Evolutionary conservation across 2,797 vertebrate genomes (phyloP).

Genomic region (Sparidentex hasta): DNA sequence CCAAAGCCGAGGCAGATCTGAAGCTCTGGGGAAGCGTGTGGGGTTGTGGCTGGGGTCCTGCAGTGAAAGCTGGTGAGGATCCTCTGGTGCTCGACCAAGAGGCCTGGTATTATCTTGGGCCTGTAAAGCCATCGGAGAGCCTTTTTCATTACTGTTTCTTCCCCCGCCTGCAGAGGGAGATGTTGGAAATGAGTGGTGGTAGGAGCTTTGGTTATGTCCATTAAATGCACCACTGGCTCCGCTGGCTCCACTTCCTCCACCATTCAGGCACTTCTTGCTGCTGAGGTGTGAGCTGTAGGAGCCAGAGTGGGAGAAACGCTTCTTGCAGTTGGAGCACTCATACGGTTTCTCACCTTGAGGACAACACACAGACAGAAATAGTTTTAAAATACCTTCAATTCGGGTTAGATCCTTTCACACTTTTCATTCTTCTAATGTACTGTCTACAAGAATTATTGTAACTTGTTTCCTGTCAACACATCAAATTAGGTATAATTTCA

Average conservation of each 20-base stretch:
- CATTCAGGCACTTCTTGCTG: conserved; percentile 87
- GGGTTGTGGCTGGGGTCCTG: conserved; percentile 60
- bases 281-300: conserved; percentile 89
- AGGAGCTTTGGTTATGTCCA: conserved; percentile 73
- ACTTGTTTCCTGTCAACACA: conserved; percentile 47
- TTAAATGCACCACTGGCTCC: conserved; percentile 69
- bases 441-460: conserved; percentile 42
- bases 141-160: conserved; percentile 72
- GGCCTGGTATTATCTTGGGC: conserved; percentile 55
- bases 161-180: conserved; percentile 79
- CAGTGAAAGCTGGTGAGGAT: conserved; percentile 60
- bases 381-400: conserved; percentile 34
- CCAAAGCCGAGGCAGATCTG: conserved; percentile 73
- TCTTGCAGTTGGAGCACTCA: conserved; percentile 89
- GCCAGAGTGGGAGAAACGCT: conserved; percentile 89
- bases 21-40: conserved; percentile 45
- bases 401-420: conserved; percentile 22
- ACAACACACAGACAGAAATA: conserved; percentile 33
- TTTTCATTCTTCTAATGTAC: conserved; percentile 34
- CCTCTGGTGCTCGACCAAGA: conserved; percentile 38
- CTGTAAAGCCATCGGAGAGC: conserved; percentile 64
- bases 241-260: conserved; percentile 67
- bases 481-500: conserved; percentile 60
- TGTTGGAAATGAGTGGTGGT: conserved; percentile 72
- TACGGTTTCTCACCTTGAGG: conserved; percentile 89